phyloP scores from a whole-genome alignment of 2,888 invertebrate species.

The Pimpla rufipes region DNA sequence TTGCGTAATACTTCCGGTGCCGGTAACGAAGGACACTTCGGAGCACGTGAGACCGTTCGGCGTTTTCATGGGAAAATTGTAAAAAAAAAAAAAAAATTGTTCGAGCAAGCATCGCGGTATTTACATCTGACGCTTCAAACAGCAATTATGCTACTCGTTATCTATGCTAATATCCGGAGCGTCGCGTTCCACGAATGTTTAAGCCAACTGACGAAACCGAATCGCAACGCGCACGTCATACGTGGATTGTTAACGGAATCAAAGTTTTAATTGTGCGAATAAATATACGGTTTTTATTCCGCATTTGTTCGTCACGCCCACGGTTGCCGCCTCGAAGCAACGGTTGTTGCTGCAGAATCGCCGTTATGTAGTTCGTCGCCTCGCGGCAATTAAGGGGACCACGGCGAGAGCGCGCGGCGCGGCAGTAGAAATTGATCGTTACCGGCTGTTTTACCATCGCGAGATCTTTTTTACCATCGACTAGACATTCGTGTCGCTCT shows the following conservation, averaged over 20 bases:
- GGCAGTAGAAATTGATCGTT: neutral
- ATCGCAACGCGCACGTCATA: too few species aligned
- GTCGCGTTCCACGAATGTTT: neutral
- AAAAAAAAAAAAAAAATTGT: neutral
- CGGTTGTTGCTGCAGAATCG: neutral
- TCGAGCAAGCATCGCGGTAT: neutral
- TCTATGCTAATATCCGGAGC: neutral
- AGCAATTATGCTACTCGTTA: neutral
- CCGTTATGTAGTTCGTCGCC: neutral
- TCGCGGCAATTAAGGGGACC: constrained; percentile 3
- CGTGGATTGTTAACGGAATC: too few species aligned
- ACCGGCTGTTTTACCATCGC: neutral
- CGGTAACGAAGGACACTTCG: neutral
- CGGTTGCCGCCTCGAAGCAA: neutral
- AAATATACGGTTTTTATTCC: neutral
- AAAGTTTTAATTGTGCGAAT: too few species aligned
- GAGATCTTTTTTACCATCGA: neutral
- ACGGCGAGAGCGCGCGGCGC: neutral
- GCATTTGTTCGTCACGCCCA: neutral
- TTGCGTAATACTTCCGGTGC: neutral
- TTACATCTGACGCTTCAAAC: neutral
- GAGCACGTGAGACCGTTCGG: neutral
- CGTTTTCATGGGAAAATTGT: neutral
- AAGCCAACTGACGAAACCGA: neutral
- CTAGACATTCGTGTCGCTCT: too few species aligned